Evolutionary conservation across 2,797 vertebrate genomes (phyloP), one percentile per base, ranked within the genome.

Genomic region (Arnoldichthys spilopterus): DNA sequence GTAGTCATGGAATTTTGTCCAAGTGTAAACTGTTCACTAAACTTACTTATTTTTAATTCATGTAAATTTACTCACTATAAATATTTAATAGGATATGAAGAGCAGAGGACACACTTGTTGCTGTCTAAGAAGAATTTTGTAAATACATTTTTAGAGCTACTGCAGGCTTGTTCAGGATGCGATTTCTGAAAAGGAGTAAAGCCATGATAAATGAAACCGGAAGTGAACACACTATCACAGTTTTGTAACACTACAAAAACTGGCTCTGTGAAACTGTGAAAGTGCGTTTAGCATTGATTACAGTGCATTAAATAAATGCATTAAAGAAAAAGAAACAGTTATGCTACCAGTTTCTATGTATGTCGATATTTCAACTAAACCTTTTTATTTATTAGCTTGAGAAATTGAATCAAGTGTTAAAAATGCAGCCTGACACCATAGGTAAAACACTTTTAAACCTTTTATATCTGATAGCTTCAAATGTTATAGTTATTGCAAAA

Each of bases 31-130:
- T 15, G 16, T 32, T 61, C 28, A 61, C 28, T 20, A 62, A 8
- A 45, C 22, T 67, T 67, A 9, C 37, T 66, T 66, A 8, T 8
- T 67, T 67, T 67, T 40, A 45, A 67, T 45, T 16, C 15, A 45
- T 34, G 30, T 22, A 40, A 64, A 61, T 64, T 0, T 22, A 40
- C 32, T 64, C 8, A 64, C 20, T 7, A 13, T 63, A 40, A 9
- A 56, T 1, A 9, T 2, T 24, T 22, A 12, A 7, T n/a, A 12
- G 9, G 2, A 2, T 56, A 18, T n/a, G 54, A 12, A 61, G 1
- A 59, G 28, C 15, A 61, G 28, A 59, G n/a, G n/a, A 7, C 8
- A 30, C 9, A 16, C 56, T 30, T 4, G 47, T 51, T 20, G 1
- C 18, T 51, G 49, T 51, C 15, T 15, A 47, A 4, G 18, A 47